Conservation (phyloP, 2,888 invertebrate species). For the Ochlodes sylvanus region DNA sequence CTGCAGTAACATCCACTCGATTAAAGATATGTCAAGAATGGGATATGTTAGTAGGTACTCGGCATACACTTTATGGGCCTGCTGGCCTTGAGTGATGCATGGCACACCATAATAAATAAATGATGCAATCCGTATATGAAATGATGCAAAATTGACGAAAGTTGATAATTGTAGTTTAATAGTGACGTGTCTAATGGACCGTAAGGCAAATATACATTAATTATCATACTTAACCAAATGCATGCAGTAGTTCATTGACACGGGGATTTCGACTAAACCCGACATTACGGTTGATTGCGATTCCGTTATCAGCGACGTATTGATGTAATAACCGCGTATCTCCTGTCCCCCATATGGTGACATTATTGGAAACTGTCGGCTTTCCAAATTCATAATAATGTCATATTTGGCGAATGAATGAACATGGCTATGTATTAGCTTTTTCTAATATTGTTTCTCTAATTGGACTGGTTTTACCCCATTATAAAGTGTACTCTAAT, state of each 20-base stretch:
- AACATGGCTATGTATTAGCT: too few relatives aligned
- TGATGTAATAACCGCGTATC: slow-evolving; percentile 76
- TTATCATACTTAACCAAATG: slow-evolving; percentile 31
- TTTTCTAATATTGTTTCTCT: too few relatives aligned
- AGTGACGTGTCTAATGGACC: slow-evolving; percentile 1
- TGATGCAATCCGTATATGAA: too few relatives aligned
- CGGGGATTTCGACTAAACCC: slow-evolving; percentile 68
- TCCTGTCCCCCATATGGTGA: slow-evolving; percentile 54
- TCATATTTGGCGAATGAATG: neutral
- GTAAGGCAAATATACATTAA: slow-evolving; percentile 5
- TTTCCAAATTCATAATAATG: slow-evolving; percentile 21
- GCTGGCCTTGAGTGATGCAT: too few relatives aligned
- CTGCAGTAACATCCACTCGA: too few relatives aligned
- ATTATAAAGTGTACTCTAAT: too few relatives aligned
- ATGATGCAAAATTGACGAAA: too few relatives aligned
- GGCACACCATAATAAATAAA: too few relatives aligned
- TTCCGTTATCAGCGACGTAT: slow-evolving; percentile 74
- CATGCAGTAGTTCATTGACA: slow-evolving; percentile 52
- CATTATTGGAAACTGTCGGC: slow-evolving; percentile 42
- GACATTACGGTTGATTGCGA: slow-evolving; percentile 73
- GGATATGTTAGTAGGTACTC: too few relatives aligned
- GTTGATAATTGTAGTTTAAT: neutral
- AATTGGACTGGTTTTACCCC: too few relatives aligned
- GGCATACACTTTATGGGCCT: neutral
- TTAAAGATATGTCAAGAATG: too few relatives aligned